Base-by-base conservation (phyloP, 2,113 vertebrate species). In the Phaetusa simplex region DNA sequence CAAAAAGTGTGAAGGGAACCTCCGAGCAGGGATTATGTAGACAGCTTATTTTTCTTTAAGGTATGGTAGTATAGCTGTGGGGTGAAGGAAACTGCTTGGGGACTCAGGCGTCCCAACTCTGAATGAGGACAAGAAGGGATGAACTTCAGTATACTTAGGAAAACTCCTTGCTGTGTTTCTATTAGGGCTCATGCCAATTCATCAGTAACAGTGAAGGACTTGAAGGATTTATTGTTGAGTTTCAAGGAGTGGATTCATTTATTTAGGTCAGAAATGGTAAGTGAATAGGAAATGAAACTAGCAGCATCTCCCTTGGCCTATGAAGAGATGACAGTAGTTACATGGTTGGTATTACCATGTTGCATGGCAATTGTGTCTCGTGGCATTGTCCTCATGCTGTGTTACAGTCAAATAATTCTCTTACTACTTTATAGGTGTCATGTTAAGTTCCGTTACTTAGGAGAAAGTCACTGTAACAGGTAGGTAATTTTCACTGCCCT, bases 301-400 rank as follows among this genome's bases (percentile, higher is more conserved):
- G 27, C 34, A 30, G 26, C 1, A 3, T 74, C 55, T 88, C 34
- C 22, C 34, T 58, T 76, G 58, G 55, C 47, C 14, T 38, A 1
- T 64, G 47, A 58, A 74, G 66, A 49, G 14, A 43, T 52, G 21
- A 47, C 32, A 36, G 24, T 65, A 45, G 29, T 77, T 87, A 16
- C 8, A 4, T 27, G 34, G 49, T 71, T 66, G 38, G 4, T 69
- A 38, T 50, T 82, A 18, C 40, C 6, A 4, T 18, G 49, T 32
- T 73, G 43, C 0, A 0, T n/a, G 34, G 61, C 4, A 8, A 15
- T 85, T 88, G 36, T 92, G 74, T 71, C 43, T 72, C 0, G 0
- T 72, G 66, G 50, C 56, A 36, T 82, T 59, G 52, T 82, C 36
- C 23, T 13, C 14, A 20, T 50, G 17, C 70, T 77, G 36, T 71